These are phyloP conservation scores for Solea senegalensis DNA, from an alignment of 2,113 vertebrate genomes.

Conservation along the genomic window DNA sequence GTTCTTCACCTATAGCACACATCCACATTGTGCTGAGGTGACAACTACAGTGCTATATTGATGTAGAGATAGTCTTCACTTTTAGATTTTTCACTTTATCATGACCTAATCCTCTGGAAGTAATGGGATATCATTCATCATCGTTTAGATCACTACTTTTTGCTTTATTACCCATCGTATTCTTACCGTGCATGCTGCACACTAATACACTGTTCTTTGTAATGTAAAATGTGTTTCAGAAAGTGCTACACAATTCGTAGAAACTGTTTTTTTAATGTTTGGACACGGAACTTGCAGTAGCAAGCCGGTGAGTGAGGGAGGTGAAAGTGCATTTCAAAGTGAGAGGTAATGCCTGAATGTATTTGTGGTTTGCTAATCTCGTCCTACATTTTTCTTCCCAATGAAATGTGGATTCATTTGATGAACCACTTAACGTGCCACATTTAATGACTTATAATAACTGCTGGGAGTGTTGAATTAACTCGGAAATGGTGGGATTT, in stretches of 20 bases:
- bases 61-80: neutral
- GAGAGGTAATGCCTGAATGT: constrained; percentile 24
- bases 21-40: constrained; percentile 5
- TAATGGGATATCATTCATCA: neutral
- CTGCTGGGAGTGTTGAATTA: constrained; percentile 31
- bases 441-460: constrained; percentile 46
- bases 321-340: constrained; percentile 19
- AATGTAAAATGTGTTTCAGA: neutral
- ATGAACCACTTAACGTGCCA: constrained; percentile 43
- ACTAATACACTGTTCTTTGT: neutral
- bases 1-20: constrained; percentile 27
- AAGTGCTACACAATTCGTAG: neutral
- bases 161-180: neutral
- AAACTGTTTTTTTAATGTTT: neutral
- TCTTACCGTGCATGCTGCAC: neutral
- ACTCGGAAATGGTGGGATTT: constrained; percentile 39
- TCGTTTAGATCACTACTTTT: neutral
- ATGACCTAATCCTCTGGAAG: neutral
- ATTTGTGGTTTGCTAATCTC: constrained; percentile 28
- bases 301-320: constrained; percentile 10
- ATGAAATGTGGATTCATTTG: constrained; percentile 36
- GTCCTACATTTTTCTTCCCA: constrained; percentile 47
- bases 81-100: too few relatives aligned
- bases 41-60: constrained; percentile 11
- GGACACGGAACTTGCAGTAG: too few relatives aligned